Evolutionary conservation across 2,888 invertebrate genomes (phyloP).

Genomic region (Thereva nobilitata): DNA sequence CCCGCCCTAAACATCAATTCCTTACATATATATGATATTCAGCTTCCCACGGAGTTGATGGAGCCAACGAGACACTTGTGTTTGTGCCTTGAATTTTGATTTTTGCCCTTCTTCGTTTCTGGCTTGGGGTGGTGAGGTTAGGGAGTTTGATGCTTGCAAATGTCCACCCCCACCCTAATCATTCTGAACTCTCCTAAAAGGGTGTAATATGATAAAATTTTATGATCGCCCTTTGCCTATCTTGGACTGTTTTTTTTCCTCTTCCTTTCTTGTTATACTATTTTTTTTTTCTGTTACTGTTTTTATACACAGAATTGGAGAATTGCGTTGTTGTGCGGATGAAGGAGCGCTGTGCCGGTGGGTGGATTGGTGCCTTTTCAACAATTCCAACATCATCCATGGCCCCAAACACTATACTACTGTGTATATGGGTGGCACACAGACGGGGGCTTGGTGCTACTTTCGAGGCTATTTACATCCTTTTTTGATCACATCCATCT

Average conservation of each 20-base stretch:
- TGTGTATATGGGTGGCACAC: neutral
- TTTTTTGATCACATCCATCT: constrained; percentile 35
- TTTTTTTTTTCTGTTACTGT: neutral
- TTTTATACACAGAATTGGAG: neutral
- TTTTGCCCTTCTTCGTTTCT: too few species aligned
- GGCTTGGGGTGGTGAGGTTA: too few species aligned
- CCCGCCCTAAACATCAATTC: too few species aligned
- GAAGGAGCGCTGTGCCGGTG: neutral
- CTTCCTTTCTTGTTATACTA: neutral
- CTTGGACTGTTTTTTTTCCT: constrained; percentile 25
- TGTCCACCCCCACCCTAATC: too few species aligned
- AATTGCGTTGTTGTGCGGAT: neutral
- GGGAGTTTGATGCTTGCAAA: too few species aligned
- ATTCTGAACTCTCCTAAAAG: constrained; percentile 22
- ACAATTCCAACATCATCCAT: too few species aligned
- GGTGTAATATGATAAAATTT: constrained; percentile 39
- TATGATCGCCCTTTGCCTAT: constrained; percentile 38
- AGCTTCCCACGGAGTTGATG: too few species aligned
- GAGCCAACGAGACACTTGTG: too few species aligned
- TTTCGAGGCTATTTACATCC: constrained; percentile 29
- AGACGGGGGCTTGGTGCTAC: constrained; percentile 19
- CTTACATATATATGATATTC: too few species aligned
- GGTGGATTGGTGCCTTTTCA: too few species aligned
- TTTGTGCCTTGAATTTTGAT: too few species aligned
- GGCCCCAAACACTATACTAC: neutral